Evolutionary conservation across 2,797 vertebrate genomes (phyloP).

Genomic region (Helicolenus hilgendorfi): DNA sequence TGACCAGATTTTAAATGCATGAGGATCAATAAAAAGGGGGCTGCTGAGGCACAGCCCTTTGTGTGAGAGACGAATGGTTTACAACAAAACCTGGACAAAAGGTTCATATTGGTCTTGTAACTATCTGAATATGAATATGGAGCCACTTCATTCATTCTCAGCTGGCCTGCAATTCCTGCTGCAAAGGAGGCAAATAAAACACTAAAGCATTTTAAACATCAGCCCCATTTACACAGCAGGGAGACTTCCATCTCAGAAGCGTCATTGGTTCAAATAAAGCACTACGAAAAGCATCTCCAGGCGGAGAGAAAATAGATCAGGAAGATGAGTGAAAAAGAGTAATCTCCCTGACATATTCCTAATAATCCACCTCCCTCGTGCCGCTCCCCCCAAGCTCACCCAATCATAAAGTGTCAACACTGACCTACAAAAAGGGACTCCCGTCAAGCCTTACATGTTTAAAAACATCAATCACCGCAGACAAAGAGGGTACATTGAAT

Average conservation of each 20-base stretch:
- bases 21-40: slow-evolving; percentile 92
- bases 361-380: slow-evolving; percentile 89
- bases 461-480: slow-evolving; percentile 96
- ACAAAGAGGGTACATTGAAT: slow-evolving; percentile 96
- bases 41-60: slow-evolving; percentile 79
- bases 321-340: slow-evolving; percentile 80
- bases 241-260: slow-evolving; percentile 88
- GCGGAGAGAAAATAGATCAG: slow-evolving; percentile 73
- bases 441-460: slow-evolving; percentile 93
- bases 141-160: slow-evolving; percentile 88
- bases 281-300: slow-evolving; percentile 90
- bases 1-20: slow-evolving; percentile 94
- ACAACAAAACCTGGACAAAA: slow-evolving; percentile 87
- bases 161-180: slow-evolving; percentile 75
- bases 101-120: slow-evolving; percentile 72
- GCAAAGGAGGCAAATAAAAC: slow-evolving; percentile 89
- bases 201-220: slow-evolving; percentile 85
- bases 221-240: slow-evolving; percentile 92
- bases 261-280: slow-evolving; percentile 88
- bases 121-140: slow-evolving; percentile 90
- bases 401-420: slow-evolving; percentile 91
- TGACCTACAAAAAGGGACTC: slow-evolving; percentile 92
- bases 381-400: slow-evolving; percentile 84
- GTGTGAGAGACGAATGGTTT: slow-evolving; percentile 84
- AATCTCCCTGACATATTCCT: slow-evolving; percentile 89